Conservation (phyloP, 2,113 vertebrate genomes). For the Corythornis madagascariensis region DNA sequence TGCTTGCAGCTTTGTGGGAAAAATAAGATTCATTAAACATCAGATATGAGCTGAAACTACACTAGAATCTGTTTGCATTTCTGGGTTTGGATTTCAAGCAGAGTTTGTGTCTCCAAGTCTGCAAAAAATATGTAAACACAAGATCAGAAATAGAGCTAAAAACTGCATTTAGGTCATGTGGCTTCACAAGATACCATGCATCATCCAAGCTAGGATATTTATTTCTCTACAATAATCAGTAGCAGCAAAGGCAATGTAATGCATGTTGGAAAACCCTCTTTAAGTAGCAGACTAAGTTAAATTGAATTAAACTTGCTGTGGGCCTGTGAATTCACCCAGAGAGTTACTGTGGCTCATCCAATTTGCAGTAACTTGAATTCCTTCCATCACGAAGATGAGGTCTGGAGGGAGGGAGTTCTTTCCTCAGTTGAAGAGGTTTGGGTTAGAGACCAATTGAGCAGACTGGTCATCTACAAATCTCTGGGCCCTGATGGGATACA, state of each 20-base stretch:
- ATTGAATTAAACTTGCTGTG: not conserved
- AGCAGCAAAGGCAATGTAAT: not conserved
- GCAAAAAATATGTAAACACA: not conserved
- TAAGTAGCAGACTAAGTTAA: not conserved
- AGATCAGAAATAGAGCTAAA: not conserved
- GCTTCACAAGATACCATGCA: not conserved
- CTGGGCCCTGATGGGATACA: too few relatives aligned
- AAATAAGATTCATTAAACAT: not conserved
- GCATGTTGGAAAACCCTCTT: not conserved
- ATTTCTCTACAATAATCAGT: not conserved
- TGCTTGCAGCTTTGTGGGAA: slow-evolving; percentile 5
- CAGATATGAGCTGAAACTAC: not conserved
- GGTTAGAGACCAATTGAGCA: too few relatives aligned
- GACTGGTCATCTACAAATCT: too few relatives aligned
- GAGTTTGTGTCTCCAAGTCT: not conserved
- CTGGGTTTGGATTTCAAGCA: not conserved
- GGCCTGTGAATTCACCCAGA: not conserved
- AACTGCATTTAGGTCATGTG: not conserved
- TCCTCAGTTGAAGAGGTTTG: too few relatives aligned
- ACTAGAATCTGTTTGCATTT: not conserved
- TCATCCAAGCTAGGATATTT: not conserved
- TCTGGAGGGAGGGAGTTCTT: too few relatives aligned
- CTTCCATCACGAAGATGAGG: not conserved
- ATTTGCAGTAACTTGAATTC: not conserved
- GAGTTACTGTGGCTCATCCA: not conserved